phyloP scores from a whole-genome alignment of 2,797 vertebrate species.

The Aldrovandia affinis region DNA sequence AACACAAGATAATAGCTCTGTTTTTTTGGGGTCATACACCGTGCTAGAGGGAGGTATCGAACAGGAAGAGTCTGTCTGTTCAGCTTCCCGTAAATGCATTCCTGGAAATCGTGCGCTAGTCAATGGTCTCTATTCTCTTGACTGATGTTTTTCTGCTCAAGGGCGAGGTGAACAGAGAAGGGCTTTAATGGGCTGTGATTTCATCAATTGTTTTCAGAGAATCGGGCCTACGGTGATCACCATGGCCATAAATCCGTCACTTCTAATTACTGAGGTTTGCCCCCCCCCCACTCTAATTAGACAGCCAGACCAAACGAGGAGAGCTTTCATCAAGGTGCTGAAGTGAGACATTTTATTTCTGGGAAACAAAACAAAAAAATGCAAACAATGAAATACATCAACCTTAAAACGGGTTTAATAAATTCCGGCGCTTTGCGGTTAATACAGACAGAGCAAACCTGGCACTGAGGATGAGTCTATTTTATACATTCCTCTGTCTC shows the following conservation, averaged over 20 bases:
- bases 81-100: not conserved
- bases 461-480: conserved; percentile 55
- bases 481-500: conserved; percentile 62
- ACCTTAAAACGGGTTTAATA: conserved; percentile 54
- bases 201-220: conserved; percentile 60
- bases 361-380: conserved; percentile 36
- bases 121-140: not conserved
- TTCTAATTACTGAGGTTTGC: conserved; percentile 31
- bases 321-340: conserved; percentile 47
- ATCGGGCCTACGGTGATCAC: conserved; percentile 52
- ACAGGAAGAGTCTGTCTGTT: not conserved
- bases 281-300: conserved; percentile 47
- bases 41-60: not conserved
- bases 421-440: conserved; percentile 63
- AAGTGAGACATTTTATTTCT: conserved; percentile 41
- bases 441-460: conserved; percentile 54
- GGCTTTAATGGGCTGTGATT: conserved; percentile 48
- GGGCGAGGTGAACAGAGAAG: conserved; percentile 24
- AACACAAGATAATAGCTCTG: not conserved
- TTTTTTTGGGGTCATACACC: not conserved
- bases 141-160: not conserved
- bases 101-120: not conserved
- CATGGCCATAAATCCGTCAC: conserved; percentile 53
- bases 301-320: conserved; percentile 54
- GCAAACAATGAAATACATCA: conserved; percentile 32